phyloP scores from a whole-genome alignment of 2,113 vertebrate species.

The Hippocampus guttulatus region DNA sequence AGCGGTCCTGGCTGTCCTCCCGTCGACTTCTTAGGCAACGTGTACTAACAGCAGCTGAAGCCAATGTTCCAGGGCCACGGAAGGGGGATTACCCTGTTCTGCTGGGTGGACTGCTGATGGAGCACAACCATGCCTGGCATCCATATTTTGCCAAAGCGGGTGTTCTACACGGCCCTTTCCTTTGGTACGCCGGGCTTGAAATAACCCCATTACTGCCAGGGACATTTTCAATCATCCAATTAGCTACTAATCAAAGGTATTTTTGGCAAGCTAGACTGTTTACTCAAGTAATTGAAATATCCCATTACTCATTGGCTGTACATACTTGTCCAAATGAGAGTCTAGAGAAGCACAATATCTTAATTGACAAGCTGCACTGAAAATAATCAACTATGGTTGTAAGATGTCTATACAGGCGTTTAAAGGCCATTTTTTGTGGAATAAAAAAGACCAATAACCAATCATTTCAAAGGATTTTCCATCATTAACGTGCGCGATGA shows the following conservation, averaged over 20 bases:
- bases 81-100: conserved; percentile 44
- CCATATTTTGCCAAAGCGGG: conserved; percentile 28
- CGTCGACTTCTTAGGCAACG: conserved; percentile 55
- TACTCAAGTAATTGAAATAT: conserved; percentile 51
- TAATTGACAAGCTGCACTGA: neutral
- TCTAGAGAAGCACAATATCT: neutral
- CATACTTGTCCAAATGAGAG: neutral
- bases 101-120: conserved; percentile 39
- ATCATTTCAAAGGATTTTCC: neutral
- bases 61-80: conserved; percentile 35
- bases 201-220: conserved; percentile 57
- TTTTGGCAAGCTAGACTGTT: conserved; percentile 54
- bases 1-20: conserved; percentile 37
- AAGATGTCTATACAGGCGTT: neutral
- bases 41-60: conserved; percentile 66
- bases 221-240: conserved; percentile 47
- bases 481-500: neutral
- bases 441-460: neutral
- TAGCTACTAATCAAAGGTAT: conserved; percentile 47
- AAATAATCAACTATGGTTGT: no score
- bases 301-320: conserved; percentile 22
- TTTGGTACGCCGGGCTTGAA: conserved; percentile 49
- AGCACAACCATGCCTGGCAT: conserved; percentile 41
- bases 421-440: neutral
- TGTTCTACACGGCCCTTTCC: conserved; percentile 40